Evolutionary conservation across 2,113 vertebrate genomes (phyloP), one percentile per base, ranked within the genome.

Genomic region (Lycaon pictus): DNA sequence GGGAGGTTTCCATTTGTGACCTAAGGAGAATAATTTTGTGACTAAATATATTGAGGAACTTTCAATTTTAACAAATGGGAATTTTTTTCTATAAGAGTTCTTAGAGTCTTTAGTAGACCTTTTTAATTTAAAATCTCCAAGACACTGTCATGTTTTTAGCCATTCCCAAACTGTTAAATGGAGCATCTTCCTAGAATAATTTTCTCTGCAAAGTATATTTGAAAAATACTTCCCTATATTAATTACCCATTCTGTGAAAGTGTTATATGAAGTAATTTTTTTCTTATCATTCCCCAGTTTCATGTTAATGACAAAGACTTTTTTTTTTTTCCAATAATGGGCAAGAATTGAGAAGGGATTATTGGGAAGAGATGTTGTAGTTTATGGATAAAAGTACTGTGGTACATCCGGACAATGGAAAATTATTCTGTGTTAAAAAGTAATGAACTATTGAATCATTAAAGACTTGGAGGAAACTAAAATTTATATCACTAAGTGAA

Each of bases 161-260:
- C 15, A 86, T 81, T 81, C 12, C 9, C 17, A 77, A 62, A 77
- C 48, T 13, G 90, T 90, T 22, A 10, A 37, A 48, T 62, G n/a
- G 17, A 51, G 23, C 10, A 43, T 29, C 11, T 23, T 77, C 0
- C 19, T 82, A 35, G 23, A 71, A 76, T 53, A 90, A 20, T 69
- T 93, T 93, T 88, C 7, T 48, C 27, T 90, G 1, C 83, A 32
- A 48, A 5, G 25, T 43, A 8, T 84, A 9, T 95, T 90, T 93
- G 80, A 90, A 62, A 87, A 90, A 67, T 79, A 74, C 16, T 56
- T 32, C 16, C 5, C 23, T 80, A n/a, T 8, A 83, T 89, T 60
- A 95, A 71, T 29, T 35, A 87, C 16, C 76, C 56, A 58, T 90
- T 91, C 22, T 92, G 20, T 76, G 63, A 93, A 94, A 77, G 23